Conservation (phyloP, 2,797 vertebrate species). For the Hippopotamyrus pictus region DNA sequence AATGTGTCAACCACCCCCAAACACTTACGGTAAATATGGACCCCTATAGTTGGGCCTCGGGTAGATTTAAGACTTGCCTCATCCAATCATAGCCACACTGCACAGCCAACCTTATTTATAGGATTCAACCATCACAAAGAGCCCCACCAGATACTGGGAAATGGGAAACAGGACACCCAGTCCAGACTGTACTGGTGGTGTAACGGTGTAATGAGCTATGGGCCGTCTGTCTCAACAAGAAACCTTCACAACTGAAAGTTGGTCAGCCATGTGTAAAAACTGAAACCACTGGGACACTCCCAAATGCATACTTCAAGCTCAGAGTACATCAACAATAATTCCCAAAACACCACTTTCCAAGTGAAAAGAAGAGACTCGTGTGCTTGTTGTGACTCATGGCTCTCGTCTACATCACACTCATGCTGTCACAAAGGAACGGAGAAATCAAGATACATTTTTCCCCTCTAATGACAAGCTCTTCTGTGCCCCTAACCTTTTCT, state of each 20-base stretch:
- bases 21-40: not conserved
- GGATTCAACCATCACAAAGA: not conserved
- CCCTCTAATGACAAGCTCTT: not conserved
- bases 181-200: not conserved
- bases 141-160: not conserved
- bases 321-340: not conserved
- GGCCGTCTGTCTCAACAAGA: not conserved
- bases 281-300: not conserved
- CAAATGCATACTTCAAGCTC: not conserved
- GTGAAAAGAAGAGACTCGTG: not conserved
- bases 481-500: not conserved
- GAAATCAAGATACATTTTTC: not conserved
- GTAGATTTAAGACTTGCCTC: not conserved
- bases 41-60: not conserved
- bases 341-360: not conserved
- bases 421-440: not conserved
- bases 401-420: not conserved
- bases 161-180: not conserved
- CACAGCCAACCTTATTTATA: not conserved
- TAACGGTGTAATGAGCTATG: not conserved
- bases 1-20: not conserved
- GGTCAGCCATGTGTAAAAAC: not conserved
- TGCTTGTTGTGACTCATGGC: not conserved
- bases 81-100: not conserved
- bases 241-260: not conserved